Base-by-base conservation (phyloP, 2,888 invertebrate genomes). In the Bombyx huttoni region DNA sequence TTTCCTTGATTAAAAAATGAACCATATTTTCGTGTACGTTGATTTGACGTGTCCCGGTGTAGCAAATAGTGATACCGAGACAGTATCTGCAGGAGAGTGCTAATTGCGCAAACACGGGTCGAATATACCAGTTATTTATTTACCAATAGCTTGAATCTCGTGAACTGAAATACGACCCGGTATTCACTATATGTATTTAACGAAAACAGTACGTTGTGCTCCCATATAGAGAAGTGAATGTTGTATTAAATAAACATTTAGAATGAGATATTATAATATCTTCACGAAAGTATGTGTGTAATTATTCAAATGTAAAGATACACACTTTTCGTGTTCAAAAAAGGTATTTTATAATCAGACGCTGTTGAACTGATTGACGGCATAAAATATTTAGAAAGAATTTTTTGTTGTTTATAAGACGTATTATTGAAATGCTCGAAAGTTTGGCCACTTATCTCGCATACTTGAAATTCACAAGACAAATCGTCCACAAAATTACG, bases 401-500 rank as follows among this genome's bases (percentile, higher is more conserved):
- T 6, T 40, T 40, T 6, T 40, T 40, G 3, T 8, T 40, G 2
- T 12, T 10, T 40, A 40, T 40, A 40, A 40, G 7, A 40, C 12
- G 12, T 12, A 7, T 40, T 40, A 40, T 8, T 40, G 12, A 7
- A 40, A 40, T 7, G 40, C 40, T 40, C 40, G 8, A 49, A 14
- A 40, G 50, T 47, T 8, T 24, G 24, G 24, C 49, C 51, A 56
- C 58, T 56, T 58, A 56, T 58, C 34, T 55, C 75, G 76, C 65
- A 73, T 78, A 75, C 67, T 69, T 54, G 60, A 59, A 64, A 68
- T 61, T 64, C 61, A 59, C 64, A 62, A 61, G 64, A 63, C 64
- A 69, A 67, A 59, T 70, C 65, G 59, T 56, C 70, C 70, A 62
- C 68, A 60, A 76, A 74, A 77, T 73, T 66, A 69, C 60, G 58